Evolutionary conservation across 2,797 vertebrate genomes (phyloP).

Genomic region (Sorex maritimensis): DNA sequence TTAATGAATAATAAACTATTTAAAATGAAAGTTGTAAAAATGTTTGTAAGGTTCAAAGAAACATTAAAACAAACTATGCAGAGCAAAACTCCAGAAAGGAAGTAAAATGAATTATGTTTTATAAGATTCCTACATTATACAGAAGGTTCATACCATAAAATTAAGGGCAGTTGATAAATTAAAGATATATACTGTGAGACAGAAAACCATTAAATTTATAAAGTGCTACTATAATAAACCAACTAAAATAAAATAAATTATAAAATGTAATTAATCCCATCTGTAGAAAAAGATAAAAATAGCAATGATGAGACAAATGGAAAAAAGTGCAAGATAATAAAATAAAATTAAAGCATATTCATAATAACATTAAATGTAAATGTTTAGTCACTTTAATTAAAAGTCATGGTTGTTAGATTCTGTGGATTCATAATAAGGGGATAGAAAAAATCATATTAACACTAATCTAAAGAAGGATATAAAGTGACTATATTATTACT

Average conservation of each 20-base stretch:
- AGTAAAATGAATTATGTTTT: too few species aligned
- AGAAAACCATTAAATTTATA: background rate
- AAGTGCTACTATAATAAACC: background rate
- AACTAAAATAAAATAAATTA: slow-evolving; percentile 5
- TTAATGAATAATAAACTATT: too few species aligned
- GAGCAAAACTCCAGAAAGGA: too few species aligned
- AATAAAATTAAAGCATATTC: background rate
- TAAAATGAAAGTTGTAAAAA: too few species aligned
- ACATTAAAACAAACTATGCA: too few species aligned
- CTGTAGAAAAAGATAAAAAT: background rate
- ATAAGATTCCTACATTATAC: background rate
- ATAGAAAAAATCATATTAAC: too few species aligned
- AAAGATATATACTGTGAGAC: background rate
- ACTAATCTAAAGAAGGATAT: too few species aligned
- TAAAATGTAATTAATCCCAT: background rate
- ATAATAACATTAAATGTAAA: background rate
- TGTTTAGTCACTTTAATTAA: background rate
- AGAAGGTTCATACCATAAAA: background rate
- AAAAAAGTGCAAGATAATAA: background rate
- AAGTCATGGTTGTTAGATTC: background rate
- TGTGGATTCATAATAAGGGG: too few species aligned
- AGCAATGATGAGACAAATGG: background rate
- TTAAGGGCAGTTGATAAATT: background rate
- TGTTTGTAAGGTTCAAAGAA: too few species aligned
- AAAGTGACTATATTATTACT: too few species aligned